Base-by-base conservation (phyloP, 23 tunicate genomes). In the Halocynthia aurantium region DNA sequence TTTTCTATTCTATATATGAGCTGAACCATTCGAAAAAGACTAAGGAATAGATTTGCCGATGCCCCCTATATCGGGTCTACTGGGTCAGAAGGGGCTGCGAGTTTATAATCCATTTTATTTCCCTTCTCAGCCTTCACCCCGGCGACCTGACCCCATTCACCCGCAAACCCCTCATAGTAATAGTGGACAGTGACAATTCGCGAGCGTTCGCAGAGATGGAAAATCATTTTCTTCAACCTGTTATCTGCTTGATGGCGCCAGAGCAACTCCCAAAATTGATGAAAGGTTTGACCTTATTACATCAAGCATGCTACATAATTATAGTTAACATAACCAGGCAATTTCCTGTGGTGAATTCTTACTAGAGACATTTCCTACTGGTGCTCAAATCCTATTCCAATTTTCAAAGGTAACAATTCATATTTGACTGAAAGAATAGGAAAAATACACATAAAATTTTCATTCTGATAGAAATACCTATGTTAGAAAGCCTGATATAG, bases 141-240 rank as follows among this genome's bases (percentile, higher is more conserved):
- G 97, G 86, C 52, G 97, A 90, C 62, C 50, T 90, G 66, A 75
- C 67, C 70, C 97, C 97, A 5, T 90, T 81, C 63, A 67, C 77
- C 64, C 62, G 97, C 53, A 90, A 85, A 71, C 97, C 97, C 44
- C 61, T 90, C 77, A 8, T 90, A 12, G 50, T 90, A 10, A 90
- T 90, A 9, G 71, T 90, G 40, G 97, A 90, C 81, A 90, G 97
- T 60, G 90, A 90, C 22, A 86, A 86, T 66, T 69, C 98, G 6
- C 55, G 75, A 15, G 67, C 88, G 6, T 86, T 92, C 58, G 53
- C 78, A 21, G 70, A 62, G 10, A 69, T 86, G 18, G 93, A 88
- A 52, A 74, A 92, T 70, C 52, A 82, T 31, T 90, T 90, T 71
- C 90, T 81, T 12, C 97, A 90, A 64, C 90, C 97, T 57, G 60